These are phyloP conservation scores for Melanotaenia duboulayi DNA, from an alignment of 2,113 vertebrate genomes.

Conservation along the genomic window DNA sequence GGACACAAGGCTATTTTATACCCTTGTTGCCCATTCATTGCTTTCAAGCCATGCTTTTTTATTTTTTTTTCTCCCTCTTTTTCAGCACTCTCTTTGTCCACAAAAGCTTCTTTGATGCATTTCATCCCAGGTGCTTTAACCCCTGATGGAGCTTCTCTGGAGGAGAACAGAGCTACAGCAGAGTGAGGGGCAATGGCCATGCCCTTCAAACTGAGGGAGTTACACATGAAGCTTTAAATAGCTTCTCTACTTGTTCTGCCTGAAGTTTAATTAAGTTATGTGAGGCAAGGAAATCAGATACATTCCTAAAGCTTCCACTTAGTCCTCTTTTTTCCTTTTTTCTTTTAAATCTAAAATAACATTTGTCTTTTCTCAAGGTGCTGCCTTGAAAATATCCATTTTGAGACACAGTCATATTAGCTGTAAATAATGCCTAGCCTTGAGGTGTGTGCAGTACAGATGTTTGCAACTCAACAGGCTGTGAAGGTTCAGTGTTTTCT, in stretches of 20 bases:
- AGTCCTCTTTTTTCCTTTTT: background rate
- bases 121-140: slow-evolving; percentile 71
- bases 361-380: background rate
- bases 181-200: slow-evolving; percentile 11
- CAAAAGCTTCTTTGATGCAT: slow-evolving; percentile 76
- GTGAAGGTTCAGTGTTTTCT: slow-evolving; percentile 38
- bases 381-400: background rate
- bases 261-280: background rate
- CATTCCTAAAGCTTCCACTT: background rate
- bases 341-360: background rate
- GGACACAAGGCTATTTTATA: slow-evolving; percentile 69
- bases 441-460: slow-evolving; percentile 3
- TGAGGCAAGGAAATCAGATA: background rate
- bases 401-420: background rate
- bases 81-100: slow-evolving; percentile 46
- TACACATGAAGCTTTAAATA: slow-evolving; percentile 11
- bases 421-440: background rate
- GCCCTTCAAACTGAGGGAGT: background rate
- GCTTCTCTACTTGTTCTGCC: background rate
- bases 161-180: slow-evolving; percentile 33
- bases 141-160: slow-evolving; percentile 49
- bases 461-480: slow-evolving; percentile 11
- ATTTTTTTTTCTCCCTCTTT: slow-evolving; percentile 64
- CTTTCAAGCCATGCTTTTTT: slow-evolving; percentile 72
- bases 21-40: slow-evolving; percentile 65